Evolutionary conservation across 2,113 vertebrate species (phyloP), one percentile per base, ranked within the genome.

Genomic region (Tyrannus savana): DNA sequence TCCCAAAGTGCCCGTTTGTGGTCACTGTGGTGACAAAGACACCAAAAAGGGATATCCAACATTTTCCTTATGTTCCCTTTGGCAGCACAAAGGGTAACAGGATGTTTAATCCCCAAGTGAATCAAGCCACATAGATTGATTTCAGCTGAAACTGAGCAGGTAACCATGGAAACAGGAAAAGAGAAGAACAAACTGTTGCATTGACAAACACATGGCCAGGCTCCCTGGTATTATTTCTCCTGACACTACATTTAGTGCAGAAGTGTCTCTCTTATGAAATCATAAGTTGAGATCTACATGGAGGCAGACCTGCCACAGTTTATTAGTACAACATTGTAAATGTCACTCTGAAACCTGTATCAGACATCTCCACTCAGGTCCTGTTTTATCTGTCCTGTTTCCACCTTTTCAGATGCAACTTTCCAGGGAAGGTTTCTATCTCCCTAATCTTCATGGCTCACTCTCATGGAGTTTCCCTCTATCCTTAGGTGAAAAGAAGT

Each of bases 161-260:
- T 95, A 87, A 37, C 85, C 46, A 58, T 39, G 63, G 84, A 27
- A 79, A 93, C 41, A 46, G 58, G 19, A 89, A 79, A 93, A 52
- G n/a, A 82, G 52, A 63, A 56, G 49, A 31, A 85, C 58, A 76
- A 76, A 68, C 22, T 60, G 31, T n/a, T 67, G 24, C 44, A 27
- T 22, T 1, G 2, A 42, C 66, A 60, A 85, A 42, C 53, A 27
- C 67, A 46, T 14, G 52, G 58, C 10, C 49, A 60, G 15, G 9
- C 5, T 95, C 42, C 42, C 55, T 16, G 16, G 10, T 35, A 35
- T n/a, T 74, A 35, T 93, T 73, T 73, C 12, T 69, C 66, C 35
- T 59, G 37, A 78, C 9, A 22, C 19, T 35, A 72, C 39, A 8
- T 42, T 78, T 55, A n/a, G 19, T 58, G 49, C 14, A 67, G 53